Conservation (phyloP, 1,140 invertebrate species). For the Limonius californicus region DNA sequence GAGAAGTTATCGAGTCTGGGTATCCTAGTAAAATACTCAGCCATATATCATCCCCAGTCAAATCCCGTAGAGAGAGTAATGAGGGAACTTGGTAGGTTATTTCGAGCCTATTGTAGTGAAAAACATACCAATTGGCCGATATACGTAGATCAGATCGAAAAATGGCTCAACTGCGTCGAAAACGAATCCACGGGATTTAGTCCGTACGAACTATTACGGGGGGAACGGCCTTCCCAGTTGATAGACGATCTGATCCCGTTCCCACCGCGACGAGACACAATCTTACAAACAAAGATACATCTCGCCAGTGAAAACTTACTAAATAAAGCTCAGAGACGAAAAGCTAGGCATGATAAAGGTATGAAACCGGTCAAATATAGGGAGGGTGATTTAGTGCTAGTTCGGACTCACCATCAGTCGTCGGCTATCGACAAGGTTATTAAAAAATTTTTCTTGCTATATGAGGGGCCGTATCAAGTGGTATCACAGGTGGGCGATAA, state of each 20-base stretch:
- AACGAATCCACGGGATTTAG: neutral
- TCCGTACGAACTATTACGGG: neutral
- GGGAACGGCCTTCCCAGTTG: neutral
- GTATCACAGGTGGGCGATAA: neutral
- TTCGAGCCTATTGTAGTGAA: slow-evolving; percentile 32
- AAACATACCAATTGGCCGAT: slow-evolving; percentile 23
- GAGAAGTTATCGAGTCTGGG: slow-evolving; percentile 21
- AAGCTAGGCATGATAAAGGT: neutral
- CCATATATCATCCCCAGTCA: slow-evolving; percentile 35
- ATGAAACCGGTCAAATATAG: neutral
- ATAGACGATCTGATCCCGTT: neutral
- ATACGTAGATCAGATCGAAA: neutral
- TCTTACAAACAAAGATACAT: neutral
- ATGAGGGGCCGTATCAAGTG: neutral
- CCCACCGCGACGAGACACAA: neutral
- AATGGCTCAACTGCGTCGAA: neutral
- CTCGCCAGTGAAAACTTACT: neutral
- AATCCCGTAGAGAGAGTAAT: slow-evolving; percentile 38
- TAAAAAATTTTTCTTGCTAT: neutral
- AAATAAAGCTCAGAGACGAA: neutral
- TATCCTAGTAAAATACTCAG: slow-evolving; percentile 30
- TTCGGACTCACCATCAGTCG: neutral
- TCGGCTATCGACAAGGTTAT: neutral
- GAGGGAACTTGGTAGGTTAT: slow-evolving; percentile 35
- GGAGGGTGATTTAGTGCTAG: neutral